Conservation (phyloP, 2,113 vertebrate species). For the Antechinus stuartii region DNA sequence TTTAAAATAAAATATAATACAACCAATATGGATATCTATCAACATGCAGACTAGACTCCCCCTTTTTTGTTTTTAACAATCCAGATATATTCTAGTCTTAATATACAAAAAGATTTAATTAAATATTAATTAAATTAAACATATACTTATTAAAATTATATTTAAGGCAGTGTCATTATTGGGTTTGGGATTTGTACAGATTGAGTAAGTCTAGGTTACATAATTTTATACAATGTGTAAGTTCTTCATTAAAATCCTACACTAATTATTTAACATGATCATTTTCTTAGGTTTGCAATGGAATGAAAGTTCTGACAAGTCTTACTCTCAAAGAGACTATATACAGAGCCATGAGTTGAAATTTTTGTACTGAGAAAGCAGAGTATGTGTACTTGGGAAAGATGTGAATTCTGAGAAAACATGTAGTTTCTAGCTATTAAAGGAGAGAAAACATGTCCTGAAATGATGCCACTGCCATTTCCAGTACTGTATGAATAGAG, state of each 20-base stretch:
- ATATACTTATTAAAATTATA: neutral
- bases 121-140: neutral
- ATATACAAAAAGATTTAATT: neutral
- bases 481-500: neutral
- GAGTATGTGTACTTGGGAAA: neutral
- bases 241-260: neutral
- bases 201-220: neutral
- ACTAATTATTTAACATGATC: neutral
- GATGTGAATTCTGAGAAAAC: neutral
- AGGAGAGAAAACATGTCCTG: neutral
- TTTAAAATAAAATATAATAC: neutral
- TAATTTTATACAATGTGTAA: neutral
- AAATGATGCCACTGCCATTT: neutral
- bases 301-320: neutral
- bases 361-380: neutral
- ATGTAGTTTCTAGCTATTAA: neutral
- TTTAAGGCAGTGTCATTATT: neutral
- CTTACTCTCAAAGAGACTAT: neutral
- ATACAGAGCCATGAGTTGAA: neutral
- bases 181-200: neutral
- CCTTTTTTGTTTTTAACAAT: neutral
- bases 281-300: neutral
- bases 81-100: neutral
- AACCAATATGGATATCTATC: neutral
- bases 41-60: neutral